Base-by-base conservation (phyloP, 2,888 invertebrate genomes). In the Vandiemenella viatica region DNA sequence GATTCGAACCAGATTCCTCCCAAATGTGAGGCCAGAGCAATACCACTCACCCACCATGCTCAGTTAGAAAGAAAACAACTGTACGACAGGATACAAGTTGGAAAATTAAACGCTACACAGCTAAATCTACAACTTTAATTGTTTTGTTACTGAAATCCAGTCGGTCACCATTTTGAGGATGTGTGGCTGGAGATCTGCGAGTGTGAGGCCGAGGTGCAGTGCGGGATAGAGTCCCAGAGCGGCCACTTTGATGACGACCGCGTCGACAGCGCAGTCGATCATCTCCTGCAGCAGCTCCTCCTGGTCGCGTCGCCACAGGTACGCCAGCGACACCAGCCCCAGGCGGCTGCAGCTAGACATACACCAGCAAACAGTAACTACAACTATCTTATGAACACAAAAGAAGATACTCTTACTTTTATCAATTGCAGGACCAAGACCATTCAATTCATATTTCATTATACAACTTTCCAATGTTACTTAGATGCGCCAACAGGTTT, bases 231-330 rank as follows among this genome's bases (percentile, higher is more conserved):
- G 73, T 22, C 95, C 96, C 60, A 97, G 71, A 7, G 93, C 83
- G 49, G 98, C 97, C 46, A 96, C 93, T 80, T 99, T 99, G 58
- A 99, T 92, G 52, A 99, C 75, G 61, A 98, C 84, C 49, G 97
- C 95, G 63, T 93, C 81, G 55, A 99, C 76, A 59, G 84, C 81
- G 65, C 85, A 86, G 58, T 80, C 80, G 63, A 98, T 91, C 96
- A 99, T 99, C 75, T 97, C 96, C 65, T 88, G 81, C 50, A 98
- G 71, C 55, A 99, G 72, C 67, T 92, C 89, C 62, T 80, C 79
- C 72, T 99, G 98, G 68, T 97, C 87, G 63, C 92, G 74, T 66
- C 89, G 80, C 98, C 98, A 99, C 57, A 99, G 73, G 71, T 92
- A 98, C 32, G 93, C 86, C 59, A 98, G 71, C 46, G 91, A 82